Conservation (phyloP, 2,888 invertebrate genomes). For the Ectropis crepuscularia region DNA sequence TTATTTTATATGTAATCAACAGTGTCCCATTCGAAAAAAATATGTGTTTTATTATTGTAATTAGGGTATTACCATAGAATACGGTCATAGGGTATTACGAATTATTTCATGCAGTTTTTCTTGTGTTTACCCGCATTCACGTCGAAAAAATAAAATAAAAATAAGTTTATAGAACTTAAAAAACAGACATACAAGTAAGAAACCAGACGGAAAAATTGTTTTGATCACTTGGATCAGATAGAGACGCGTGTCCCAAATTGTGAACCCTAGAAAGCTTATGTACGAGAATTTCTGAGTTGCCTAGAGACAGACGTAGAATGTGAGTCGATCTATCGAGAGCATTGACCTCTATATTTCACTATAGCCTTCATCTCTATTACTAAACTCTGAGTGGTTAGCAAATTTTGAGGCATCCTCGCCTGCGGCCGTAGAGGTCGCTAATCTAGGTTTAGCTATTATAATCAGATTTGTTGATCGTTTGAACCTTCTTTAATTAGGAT, state of each 20-base stretch:
- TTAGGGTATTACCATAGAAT: no score
- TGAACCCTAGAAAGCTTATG: slow-evolving; percentile 5
- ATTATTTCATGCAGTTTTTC: no score
- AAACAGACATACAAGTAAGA: no score
- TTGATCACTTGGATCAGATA: not conserved
- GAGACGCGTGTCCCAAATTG: not conserved
- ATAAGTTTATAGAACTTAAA: no score
- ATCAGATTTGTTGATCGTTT: slow-evolving; percentile 7
- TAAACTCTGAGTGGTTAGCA: not conserved
- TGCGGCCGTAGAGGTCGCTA: slow-evolving; percentile 9
- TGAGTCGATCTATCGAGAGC: slow-evolving; percentile 7
- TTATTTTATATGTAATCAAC: no score
- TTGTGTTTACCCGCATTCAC: no score
- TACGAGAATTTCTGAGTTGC: slow-evolving; percentile 1
- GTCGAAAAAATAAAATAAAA: no score
- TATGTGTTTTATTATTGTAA: no score
- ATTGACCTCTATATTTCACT: slow-evolving; percentile 9
- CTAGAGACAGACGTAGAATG: slow-evolving; percentile 6
- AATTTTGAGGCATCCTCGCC: slow-evolving; percentile 20
- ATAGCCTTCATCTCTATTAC: not conserved
- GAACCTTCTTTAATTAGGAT: not conserved
- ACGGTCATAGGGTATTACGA: no score
- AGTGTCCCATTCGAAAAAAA: no score
- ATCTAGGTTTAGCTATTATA: slow-evolving; percentile 5
- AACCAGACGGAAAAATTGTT: not conserved